Percentiles rank a stretch among this genome's conserved stretches.
Conservation (phyloP, 2,888 invertebrate species). For the Idaea straminata region DNA sequence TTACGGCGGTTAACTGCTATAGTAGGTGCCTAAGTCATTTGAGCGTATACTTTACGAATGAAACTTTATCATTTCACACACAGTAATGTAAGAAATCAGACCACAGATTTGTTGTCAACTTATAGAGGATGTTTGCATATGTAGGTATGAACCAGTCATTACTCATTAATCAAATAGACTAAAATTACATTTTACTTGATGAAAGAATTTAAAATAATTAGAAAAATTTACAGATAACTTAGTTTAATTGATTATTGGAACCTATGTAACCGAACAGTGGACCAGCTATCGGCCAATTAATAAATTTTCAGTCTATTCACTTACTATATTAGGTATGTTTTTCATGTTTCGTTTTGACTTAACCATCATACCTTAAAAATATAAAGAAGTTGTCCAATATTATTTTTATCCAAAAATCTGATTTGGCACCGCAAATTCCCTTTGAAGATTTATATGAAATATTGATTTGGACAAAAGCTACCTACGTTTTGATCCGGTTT, state of each 20-base stretch:
- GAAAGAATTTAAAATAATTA: no score
- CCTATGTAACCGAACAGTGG: no score
- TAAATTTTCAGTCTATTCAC: no score
- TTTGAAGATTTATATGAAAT: background rate
- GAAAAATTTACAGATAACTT: no score
- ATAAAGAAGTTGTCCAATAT: background rate
- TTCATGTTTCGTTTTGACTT: constrained; percentile 12
- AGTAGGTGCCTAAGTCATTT: constrained; percentile 35
- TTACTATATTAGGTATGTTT: background rate
- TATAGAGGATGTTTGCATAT: no score
- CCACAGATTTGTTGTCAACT: background rate
- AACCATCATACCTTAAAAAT: background rate
- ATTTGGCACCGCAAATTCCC: background rate
- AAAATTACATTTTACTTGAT: no score
- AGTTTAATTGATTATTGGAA: no score
- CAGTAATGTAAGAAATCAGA: constrained; percentile 4
- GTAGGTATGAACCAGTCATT: no score
- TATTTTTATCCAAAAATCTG: background rate
- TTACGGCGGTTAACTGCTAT: constrained; percentile 65
- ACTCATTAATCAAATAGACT: no score
- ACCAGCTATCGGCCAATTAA: no score
- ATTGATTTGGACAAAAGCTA: constrained; percentile 10
- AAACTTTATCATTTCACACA: background rate
- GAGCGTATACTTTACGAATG: constrained; percentile 34
- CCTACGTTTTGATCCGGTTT: constrained; percentile 16